Percentiles rank a stretch among this genome's conserved stretches.
phyloP scores from a whole-genome alignment of 2,113 vertebrate species.

The Nansenia antarctica region DNA sequence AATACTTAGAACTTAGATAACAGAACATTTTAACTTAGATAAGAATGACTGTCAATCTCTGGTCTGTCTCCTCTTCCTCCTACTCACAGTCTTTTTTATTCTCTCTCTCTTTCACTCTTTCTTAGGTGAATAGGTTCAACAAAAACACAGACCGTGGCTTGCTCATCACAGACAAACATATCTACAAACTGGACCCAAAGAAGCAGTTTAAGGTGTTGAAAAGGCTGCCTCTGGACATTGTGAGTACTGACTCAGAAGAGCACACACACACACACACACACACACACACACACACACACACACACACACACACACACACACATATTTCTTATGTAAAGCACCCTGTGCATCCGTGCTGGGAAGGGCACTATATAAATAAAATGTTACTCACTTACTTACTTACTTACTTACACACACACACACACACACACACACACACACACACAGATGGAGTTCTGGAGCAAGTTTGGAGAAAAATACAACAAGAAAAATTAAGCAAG shows the following conservation, averaged over 20 bases:
- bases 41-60: background rate
- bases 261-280: constrained; percentile 4
- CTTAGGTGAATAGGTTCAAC: constrained; percentile 87
- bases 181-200: constrained; percentile 88
- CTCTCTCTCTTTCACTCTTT: background rate
- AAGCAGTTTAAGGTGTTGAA: constrained; percentile 86
- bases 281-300: constrained; percentile 12
- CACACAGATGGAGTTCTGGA: no score
- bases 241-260: constrained; percentile 58
- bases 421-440: no score
- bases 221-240: constrained; percentile 74
- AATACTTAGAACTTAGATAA: no score
- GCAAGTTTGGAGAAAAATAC: no score
- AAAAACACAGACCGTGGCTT: constrained; percentile 85
- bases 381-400: background rate
- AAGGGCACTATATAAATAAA: no score
- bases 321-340: background rate
- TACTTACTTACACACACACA: no score
- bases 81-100: background rate
- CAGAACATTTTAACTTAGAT: no score
- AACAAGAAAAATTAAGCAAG: no score
- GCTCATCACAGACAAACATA: constrained; percentile 84
- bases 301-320: background rate
- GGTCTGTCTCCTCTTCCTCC: background rate
- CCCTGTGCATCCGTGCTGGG: no score